phyloP scores from a whole-genome alignment of 2,113 vertebrate species.

The Oncorhynchus clarkii region DNA sequence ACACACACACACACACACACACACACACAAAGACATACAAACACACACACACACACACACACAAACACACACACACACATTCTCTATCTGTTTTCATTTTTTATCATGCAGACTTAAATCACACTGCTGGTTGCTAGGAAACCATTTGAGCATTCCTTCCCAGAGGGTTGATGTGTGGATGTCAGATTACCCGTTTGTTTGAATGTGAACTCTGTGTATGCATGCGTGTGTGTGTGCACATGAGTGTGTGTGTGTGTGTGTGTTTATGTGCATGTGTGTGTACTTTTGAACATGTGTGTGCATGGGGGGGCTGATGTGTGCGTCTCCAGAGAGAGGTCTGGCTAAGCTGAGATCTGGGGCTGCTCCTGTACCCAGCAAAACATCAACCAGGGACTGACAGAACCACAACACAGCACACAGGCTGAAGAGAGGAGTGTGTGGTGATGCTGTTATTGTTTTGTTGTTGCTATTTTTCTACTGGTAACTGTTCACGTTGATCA shows the following conservation, averaged over 20 bases:
- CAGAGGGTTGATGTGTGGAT: constrained; percentile 56
- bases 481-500: constrained; percentile 46
- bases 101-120: constrained; percentile 54
- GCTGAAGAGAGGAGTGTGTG: too few species aligned
- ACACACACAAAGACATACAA: neutral
- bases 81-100: constrained; percentile 53
- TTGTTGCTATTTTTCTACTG: constrained; percentile 26
- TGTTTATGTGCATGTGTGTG: constrained; percentile 1
- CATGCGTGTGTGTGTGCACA: constrained; percentile 10
- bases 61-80: neutral
- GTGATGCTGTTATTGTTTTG: too few species aligned
- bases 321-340: constrained; percentile 58
- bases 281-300: constrained; percentile 2
- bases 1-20: neutral
- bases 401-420: too few species aligned
- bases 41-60: neutral
- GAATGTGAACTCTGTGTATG: constrained; percentile 11
- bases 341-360: constrained; percentile 62
- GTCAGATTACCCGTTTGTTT: constrained; percentile 61
- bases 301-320: neutral
- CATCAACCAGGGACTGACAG: too few species aligned
- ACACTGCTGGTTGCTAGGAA: constrained; percentile 71
- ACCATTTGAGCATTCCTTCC: constrained; percentile 56
- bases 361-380: constrained; percentile 59
- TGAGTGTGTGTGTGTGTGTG: neutral